Conservation (phyloP, 2,888 invertebrate species). For the Endomychus coccineus region DNA sequence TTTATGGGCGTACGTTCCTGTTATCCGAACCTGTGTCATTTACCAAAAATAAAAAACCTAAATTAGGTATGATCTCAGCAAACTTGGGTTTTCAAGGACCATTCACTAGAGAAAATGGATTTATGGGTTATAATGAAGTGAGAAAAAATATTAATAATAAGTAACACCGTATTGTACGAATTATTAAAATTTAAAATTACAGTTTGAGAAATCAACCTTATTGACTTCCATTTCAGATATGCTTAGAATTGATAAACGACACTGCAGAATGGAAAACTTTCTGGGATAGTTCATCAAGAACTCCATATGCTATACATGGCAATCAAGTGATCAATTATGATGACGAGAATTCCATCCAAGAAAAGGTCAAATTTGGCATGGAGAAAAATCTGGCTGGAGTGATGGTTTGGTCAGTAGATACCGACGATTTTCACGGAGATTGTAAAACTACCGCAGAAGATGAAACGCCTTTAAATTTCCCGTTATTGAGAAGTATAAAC, state of each 20-base stretch:
- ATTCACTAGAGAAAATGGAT: constrained; percentile 70
- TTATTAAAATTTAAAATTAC: too few relatives aligned
- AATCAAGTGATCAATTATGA: constrained; percentile 69
- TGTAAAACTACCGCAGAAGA: constrained; percentile 52
- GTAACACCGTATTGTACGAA: too few relatives aligned
- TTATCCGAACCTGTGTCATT: constrained; percentile 43
- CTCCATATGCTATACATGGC: constrained; percentile 55
- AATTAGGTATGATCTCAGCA: constrained; percentile 50
- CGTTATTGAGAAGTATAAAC: constrained; percentile 66
- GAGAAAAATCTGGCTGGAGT: constrained; percentile 63
- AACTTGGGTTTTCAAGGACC: constrained; percentile 68
- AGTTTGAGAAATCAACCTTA: too few relatives aligned
- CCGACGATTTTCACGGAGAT: constrained; percentile 73
- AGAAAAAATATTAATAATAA: constrained; percentile 16
- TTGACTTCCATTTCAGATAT: constrained; percentile 50
- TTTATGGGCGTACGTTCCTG: constrained; percentile 76
- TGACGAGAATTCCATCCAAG: constrained; percentile 62
- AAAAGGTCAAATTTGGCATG: constrained; percentile 64
- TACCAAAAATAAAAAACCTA: constrained; percentile 32
- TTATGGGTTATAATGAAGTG: constrained; percentile 85
- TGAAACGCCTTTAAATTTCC: constrained; percentile 52
- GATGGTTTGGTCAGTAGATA: constrained; percentile 87
- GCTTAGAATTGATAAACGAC: constrained; percentile 52
- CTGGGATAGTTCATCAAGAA: constrained; percentile 63
- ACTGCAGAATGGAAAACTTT: constrained; percentile 57